These are phyloP conservation scores for Epistrophella euchroma DNA, from an alignment of 2,888 invertebrate genomes.

Conservation along the genomic window DNA sequence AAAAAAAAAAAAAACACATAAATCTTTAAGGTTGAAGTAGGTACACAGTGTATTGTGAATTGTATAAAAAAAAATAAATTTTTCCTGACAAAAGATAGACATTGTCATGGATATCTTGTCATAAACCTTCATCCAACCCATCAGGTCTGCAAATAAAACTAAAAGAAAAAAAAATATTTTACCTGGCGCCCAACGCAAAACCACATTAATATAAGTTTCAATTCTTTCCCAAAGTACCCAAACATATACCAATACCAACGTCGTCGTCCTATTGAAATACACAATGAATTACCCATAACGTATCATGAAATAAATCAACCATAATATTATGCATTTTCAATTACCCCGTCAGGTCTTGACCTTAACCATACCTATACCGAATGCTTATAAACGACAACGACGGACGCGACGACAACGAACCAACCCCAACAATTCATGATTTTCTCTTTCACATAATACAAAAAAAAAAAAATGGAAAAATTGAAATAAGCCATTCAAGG, in stretches of 20 bases:
- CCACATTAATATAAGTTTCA: not conserved
- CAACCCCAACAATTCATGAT: slow-evolving; percentile 4
- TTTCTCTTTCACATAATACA: slow-evolving; percentile 10
- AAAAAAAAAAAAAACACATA: too few species aligned
- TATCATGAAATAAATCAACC: slow-evolving; percentile 60
- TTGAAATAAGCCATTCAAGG: slow-evolving; percentile 39
- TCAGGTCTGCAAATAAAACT: not conserved
- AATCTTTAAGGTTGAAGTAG: too few species aligned
- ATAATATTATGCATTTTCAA: slow-evolving; percentile 59
- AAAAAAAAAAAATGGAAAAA: slow-evolving; percentile 40
- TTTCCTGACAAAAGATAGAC: not conserved
- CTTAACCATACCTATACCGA: slow-evolving; percentile 42
- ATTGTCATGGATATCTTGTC: not conserved
- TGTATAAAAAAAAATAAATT: not conserved
- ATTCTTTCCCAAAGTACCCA: slow-evolving; percentile 19
- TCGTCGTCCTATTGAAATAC: slow-evolving; percentile 2
- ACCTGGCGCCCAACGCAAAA: slow-evolving; percentile 33
- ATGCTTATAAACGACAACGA: not conserved
- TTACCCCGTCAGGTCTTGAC: slow-evolving; percentile 65
- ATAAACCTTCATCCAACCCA: not conserved
- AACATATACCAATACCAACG: not conserved
- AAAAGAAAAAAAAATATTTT: not conserved
- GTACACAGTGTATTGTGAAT: too few species aligned
- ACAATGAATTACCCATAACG: slow-evolving; percentile 33
- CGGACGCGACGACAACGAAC: not conserved